These are phyloP conservation scores for Acrocephalus scirpaceus DNA, from an alignment of 2,797 vertebrate genomes.

Conservation along the genomic window DNA sequence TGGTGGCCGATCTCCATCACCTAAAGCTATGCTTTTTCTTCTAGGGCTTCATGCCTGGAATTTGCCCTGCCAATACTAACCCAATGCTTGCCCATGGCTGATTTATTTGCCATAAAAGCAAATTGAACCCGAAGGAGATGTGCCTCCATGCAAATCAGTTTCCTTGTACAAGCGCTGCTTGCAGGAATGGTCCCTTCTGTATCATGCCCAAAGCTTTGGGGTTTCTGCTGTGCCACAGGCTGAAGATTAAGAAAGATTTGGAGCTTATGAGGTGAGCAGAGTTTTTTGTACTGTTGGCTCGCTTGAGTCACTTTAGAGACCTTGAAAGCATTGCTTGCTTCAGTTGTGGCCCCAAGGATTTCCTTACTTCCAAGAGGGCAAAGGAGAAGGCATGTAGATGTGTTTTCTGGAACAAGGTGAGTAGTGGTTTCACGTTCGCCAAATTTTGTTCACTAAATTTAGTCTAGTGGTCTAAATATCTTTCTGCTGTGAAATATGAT, in stretches of 20 bases:
- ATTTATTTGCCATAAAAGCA: background rate
- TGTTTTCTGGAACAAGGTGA: background rate
- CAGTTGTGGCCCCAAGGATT: background rate
- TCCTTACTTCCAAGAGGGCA: background rate
- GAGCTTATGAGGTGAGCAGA: background rate
- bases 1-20: background rate
- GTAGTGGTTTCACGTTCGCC: too few relatives aligned
- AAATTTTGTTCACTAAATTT: too few relatives aligned
- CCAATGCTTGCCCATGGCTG: background rate
- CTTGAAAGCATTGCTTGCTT: background rate
- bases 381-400: background rate
- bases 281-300: background rate
- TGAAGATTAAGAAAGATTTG: background rate
- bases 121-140: background rate
- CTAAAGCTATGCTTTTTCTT: background rate
- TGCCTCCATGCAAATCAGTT: background rate
- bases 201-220: background rate
- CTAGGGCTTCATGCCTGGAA: background rate
- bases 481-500: too few relatives aligned
- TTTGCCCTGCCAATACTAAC: background rate
- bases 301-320: background rate
- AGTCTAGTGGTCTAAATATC: too few relatives aligned
- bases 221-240: background rate
- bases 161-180: background rate
- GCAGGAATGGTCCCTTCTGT: background rate